Evolutionary conservation across 2,113 vertebrate genomes (phyloP), one percentile per base, ranked within the genome.

Genomic region (Chelonoidis abingdonii): DNA sequence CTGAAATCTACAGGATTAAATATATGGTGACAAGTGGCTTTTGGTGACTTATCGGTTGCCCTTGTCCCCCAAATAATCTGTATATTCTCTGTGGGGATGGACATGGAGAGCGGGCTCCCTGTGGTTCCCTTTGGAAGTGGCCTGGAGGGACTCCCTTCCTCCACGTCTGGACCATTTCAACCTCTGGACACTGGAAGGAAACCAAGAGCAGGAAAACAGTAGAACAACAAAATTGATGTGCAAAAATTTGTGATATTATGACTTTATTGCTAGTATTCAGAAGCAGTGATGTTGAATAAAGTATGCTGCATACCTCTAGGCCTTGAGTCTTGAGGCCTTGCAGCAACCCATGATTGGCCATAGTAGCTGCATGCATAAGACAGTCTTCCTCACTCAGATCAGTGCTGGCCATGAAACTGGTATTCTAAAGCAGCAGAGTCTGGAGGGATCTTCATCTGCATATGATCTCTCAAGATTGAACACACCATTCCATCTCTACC

Each of bases 91-190:
- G 10, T 72, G 65, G 35, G n/a, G 19, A 21, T 38, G 19, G 65
- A 3, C 2, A 10, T 38, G 35, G 65, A 11, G n/a, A 38, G 17
- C 1, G 17, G n/a, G 19, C n/a, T 5, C 5, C 81, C 65, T 13
- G 2, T n/a, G 86, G 22, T 29, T 11, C 75, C 22, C 38, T 80
- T 72, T 72, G 38, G n/a, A 72, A 72, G n/a, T 38, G 65, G 8
- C n/a, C 65, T 72, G 65, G 35, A 72, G 19, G 65, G 35, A 72
- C 22, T 5, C 65, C 65, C 9, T 10, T 88, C 21, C 62, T n/a
- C 7, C 75, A 17, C 1, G 6, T 14, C 1, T 9, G 19, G 7
- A 1, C 31, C 9, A 16, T 21, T 90, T 17, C 35, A 5, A 56
- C 54, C 10, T 59, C 22, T 57, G 41, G 4, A 41, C 27, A 80